A percentile compares a stretch with the other conserved stretches of the same genome.
Conservation (phyloP, 2,888 invertebrate genomes). For the Lasioglossum malachurum region DNA sequence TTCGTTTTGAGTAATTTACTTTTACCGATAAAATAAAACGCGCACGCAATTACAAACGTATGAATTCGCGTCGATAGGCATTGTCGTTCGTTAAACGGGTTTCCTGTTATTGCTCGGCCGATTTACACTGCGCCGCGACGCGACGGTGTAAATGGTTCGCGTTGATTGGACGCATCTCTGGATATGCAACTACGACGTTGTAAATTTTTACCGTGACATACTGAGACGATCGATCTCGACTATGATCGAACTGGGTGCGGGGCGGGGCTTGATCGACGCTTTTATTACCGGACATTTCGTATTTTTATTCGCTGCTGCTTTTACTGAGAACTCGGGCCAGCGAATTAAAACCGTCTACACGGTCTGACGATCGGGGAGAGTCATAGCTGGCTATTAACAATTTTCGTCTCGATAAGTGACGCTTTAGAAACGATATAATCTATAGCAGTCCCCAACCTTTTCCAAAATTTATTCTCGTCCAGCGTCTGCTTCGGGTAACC, state of each 20-base stretch:
- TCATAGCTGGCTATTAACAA: neutral
- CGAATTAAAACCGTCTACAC: constrained; percentile 16
- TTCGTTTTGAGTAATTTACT: neutral
- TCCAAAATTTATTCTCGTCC: neutral
- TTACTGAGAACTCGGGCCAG: constrained; percentile 11
- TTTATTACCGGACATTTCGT: constrained; percentile 49
- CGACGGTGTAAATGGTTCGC: neutral
- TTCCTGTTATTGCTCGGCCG: constrained; percentile 20
- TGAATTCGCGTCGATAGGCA: neutral
- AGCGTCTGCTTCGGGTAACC: neutral
- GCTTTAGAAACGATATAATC: neutral
- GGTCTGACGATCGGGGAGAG: neutral
- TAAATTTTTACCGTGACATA: constrained; percentile 8
- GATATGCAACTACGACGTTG: neutral
- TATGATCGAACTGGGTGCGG: constrained; percentile 7
- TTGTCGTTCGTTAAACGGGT: neutral
- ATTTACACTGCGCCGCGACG: neutral
- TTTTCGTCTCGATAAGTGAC: neutral
- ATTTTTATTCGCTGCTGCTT: constrained; percentile 36
- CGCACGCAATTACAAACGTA: neutral
- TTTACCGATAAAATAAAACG: neutral
- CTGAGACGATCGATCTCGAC: constrained; percentile 26
- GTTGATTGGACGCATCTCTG: neutral
- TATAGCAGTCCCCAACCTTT: neutral
- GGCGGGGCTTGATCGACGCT: constrained; percentile 1